Base-by-base conservation (phyloP, 2,888 invertebrate genomes). In the Calephelis perditalis region DNA sequence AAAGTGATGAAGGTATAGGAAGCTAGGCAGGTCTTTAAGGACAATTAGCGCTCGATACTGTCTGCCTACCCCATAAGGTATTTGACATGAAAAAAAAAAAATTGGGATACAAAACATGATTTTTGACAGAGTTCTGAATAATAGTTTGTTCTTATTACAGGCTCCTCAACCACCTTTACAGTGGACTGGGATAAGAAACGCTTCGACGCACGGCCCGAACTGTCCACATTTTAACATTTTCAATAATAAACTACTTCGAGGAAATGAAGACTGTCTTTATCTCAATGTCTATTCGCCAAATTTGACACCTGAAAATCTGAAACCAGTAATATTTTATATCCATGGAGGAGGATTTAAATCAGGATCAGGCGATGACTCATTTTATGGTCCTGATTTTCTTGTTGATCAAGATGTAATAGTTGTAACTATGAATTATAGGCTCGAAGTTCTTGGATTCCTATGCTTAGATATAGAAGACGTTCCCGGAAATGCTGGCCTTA, bases 401-500 rank as follows among this genome's bases (percentile, higher is more conserved):
- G 92, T 95, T 0, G 88, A 93, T 40, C 92, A 93, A 57, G 82
- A 94, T 12, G 81, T 95, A 6, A 93, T 95, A 0, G 92, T 95
- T 1, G 82, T 89, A 1, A 91, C 93, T 5, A 83, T 94, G 57
- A 94, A 94, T 74, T 95, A 95, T 74, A 87, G 96, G 52, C 85
- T 93, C 11, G 95, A 95, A 55, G 91, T 95, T 37, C 95, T 95
- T 69, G 96, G 94, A 40, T 95, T 95, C 79, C 89, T 95, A 37
- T 92, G 92, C 63, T 76, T 93, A 58, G 92, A 92, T n/a, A 90
- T 87, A 0, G 67, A 78, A 8, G 92, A 92, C 69, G 93, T 93
- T 1, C 93, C 95, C 0, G 97, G 98, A 0, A 98, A 98, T 77
- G 94, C 96, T 67, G 98, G 97, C 0, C 80, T 98, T 36, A 94